Percentiles rank a stretch among this genome's conserved stretches.
These are phyloP conservation scores for Siniperca scherzeri DNA, from an alignment of 2,797 vertebrate genomes.

Conservation along the genomic window DNA sequence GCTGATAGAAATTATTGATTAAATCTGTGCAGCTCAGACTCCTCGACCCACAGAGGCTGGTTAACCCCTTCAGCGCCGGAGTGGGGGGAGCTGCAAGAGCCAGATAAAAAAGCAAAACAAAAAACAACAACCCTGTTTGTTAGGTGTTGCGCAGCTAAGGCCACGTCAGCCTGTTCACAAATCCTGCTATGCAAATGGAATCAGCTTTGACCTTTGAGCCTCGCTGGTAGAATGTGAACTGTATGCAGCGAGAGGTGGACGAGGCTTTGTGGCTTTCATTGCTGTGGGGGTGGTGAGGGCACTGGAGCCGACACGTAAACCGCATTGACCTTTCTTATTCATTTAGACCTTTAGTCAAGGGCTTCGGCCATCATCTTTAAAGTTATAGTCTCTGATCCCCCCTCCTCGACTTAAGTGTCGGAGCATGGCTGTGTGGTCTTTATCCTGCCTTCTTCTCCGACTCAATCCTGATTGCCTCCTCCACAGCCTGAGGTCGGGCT, in stretches of 20 bases:
- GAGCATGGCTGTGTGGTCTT: conserved; percentile 78
- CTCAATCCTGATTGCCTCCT: conserved; percentile 80
- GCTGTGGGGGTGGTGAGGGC: conserved; percentile 71
- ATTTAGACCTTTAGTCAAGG: conserved; percentile 86
- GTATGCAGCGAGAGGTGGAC: conserved; percentile 56
- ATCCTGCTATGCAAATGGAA: conserved; percentile 69
- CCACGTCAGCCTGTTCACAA: conserved; percentile 28
- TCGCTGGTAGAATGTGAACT: conserved; percentile 43
- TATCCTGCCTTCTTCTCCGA: conserved; percentile 74
- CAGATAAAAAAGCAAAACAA: conserved; percentile 42
- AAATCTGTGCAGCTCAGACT: conserved; percentile 90
- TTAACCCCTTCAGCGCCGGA: conserved; percentile 88
- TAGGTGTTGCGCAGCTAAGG: conserved; percentile 21
- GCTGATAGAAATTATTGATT: conserved; percentile 96
- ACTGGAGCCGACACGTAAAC: conserved; percentile 77
- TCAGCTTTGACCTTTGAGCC: conserved; percentile 74
- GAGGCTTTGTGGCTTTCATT: conserved; percentile 75
- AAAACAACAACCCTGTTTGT: conserved; percentile 35
- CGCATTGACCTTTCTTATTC: conserved; percentile 84
- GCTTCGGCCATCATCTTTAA: conserved; percentile 85
- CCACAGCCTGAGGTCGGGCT: conserved; percentile 68
- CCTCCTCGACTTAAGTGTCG: conserved; percentile 79
- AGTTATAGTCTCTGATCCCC: conserved; percentile 82
- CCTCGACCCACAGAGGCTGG: conserved; percentile 88
- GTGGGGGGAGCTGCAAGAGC: conserved; percentile 63